These are phyloP conservation scores for Tigriopus californicus DNA, from an alignment of 2,888 invertebrate species.

Conservation along the genomic window DNA sequence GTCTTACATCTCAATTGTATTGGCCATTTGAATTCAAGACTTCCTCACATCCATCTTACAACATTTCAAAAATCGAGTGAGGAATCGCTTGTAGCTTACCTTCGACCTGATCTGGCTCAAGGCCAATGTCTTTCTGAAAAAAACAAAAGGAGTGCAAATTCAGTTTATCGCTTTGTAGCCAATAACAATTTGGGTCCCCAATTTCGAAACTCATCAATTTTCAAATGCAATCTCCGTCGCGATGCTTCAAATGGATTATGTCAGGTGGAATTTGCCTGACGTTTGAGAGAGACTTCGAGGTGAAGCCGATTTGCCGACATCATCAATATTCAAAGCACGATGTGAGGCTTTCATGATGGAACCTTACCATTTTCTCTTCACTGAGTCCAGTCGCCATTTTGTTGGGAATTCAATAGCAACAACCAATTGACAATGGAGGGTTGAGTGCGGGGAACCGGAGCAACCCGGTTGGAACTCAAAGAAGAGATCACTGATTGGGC, in stretches of 20 bases:
- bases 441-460: too few species aligned
- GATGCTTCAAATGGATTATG: too few species aligned
- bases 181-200: not conserved
- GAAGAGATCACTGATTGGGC: too few species aligned
- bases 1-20: not conserved
- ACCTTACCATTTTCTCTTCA: conserved; percentile 10
- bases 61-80: not conserved
- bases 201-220: too few species aligned
- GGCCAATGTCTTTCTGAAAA: conserved; percentile 7
- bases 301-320: too few species aligned
- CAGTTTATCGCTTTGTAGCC: not conserved
- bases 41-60: not conserved
- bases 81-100: conserved; percentile 2
- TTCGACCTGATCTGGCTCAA: conserved; percentile 5
- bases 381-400: conserved; percentile 12
- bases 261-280: too few species aligned
- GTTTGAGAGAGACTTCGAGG: too few species aligned
- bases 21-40: not conserved
- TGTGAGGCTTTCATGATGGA: not conserved
- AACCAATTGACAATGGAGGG: too few species aligned
- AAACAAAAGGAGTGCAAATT: not conserved
- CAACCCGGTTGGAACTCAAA: too few species aligned
- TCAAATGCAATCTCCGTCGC: too few species aligned
- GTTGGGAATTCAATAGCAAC: too few species aligned
- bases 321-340: too few species aligned